These are phyloP conservation scores for Acronicta leporina DNA, from an alignment of 2,888 invertebrate genomes.

Conservation along the genomic window DNA sequence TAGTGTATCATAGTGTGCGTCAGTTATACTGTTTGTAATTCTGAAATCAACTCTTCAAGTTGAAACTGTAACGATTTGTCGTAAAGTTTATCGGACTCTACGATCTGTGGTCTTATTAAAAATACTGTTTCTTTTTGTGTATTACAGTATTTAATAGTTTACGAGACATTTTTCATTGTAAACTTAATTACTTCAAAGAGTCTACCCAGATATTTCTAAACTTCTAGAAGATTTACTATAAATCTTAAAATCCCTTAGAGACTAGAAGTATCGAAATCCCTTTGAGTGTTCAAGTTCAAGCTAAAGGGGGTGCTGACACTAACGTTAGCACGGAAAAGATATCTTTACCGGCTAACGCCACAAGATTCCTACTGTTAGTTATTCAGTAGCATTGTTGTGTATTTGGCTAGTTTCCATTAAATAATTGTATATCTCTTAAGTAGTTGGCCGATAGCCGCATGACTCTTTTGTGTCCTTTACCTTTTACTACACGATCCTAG, in stretches of 20 bases:
- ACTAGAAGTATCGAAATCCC: too few relatives aligned
- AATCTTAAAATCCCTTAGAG: too few relatives aligned
- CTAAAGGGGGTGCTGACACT: too few relatives aligned
- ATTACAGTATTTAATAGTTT: constrained; percentile 20
- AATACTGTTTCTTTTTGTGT: constrained; percentile 8
- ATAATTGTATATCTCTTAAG: constrained; percentile 16
- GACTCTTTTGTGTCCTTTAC: constrained; percentile 40
- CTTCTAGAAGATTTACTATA: too few relatives aligned
- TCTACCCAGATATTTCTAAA: too few relatives aligned
- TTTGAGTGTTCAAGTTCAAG: too few relatives aligned
- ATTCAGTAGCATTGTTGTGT: constrained; percentile 19
- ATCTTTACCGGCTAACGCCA: too few relatives aligned
- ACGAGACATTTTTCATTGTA: constrained; percentile 4
- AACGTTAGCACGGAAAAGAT: too few relatives aligned
- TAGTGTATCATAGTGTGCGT: background rate
- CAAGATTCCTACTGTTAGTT: constrained; percentile 1
- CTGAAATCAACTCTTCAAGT: constrained; percentile 20
- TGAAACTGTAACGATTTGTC: constrained; percentile 15
- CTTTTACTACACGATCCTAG: constrained; percentile 40
- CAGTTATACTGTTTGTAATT: constrained; percentile 15
- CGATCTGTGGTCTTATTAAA: constrained; percentile 10
- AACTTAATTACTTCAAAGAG: background rate
- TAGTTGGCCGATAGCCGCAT: constrained; percentile 12
- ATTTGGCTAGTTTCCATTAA: constrained; percentile 39
- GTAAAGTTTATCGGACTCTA: constrained; percentile 23